phyloP scores from a whole-genome alignment of 1,140 invertebrate species.

The Cecropterus lyciades region DNA sequence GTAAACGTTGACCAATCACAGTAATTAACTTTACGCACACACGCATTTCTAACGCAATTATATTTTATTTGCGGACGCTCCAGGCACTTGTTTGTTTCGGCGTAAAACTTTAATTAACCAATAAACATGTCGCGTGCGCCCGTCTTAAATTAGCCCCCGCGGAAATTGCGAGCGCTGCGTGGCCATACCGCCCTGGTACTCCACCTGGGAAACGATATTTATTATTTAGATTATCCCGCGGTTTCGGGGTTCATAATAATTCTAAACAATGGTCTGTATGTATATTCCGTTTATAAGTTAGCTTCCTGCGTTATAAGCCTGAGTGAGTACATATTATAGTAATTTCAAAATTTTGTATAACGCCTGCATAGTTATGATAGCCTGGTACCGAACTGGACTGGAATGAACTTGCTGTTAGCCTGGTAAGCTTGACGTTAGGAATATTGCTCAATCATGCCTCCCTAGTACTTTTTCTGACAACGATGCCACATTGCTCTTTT shows the following conservation, averaged over 20 bases:
- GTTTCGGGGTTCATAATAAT: conserved; percentile 29
- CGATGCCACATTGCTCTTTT: not conserved
- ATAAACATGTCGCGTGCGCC: conserved; percentile 81
- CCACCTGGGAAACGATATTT: conserved; percentile 34
- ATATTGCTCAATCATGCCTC: not conserved
- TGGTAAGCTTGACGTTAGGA: not conserved
- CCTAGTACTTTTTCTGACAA: not conserved
- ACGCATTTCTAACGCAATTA: conserved; percentile 27
- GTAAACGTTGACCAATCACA: not conserved
- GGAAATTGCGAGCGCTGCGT: conserved; percentile 42
- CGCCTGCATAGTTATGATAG: not conserved
- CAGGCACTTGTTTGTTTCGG: conserved; percentile 70
- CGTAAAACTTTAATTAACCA: conserved; percentile 84
- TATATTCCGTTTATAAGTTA: not conserved
- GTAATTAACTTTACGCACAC: conserved; percentile 16
- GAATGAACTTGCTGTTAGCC: not conserved
- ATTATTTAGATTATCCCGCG: conserved; percentile 36
- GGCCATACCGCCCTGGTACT: conserved; percentile 46
- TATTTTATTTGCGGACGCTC: conserved; percentile 35
- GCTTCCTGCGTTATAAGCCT: not conserved
- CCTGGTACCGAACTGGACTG: not conserved
- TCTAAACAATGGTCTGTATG: conserved; percentile 15
- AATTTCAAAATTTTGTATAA: not conserved
- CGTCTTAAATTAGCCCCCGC: conserved; percentile 71
- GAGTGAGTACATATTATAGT: not conserved